A percentile compares a stretch with the other conserved stretches of the same genome.
phyloP scores from a whole-genome alignment of 1,140 invertebrate genomes.

The Limonius californicus region DNA sequence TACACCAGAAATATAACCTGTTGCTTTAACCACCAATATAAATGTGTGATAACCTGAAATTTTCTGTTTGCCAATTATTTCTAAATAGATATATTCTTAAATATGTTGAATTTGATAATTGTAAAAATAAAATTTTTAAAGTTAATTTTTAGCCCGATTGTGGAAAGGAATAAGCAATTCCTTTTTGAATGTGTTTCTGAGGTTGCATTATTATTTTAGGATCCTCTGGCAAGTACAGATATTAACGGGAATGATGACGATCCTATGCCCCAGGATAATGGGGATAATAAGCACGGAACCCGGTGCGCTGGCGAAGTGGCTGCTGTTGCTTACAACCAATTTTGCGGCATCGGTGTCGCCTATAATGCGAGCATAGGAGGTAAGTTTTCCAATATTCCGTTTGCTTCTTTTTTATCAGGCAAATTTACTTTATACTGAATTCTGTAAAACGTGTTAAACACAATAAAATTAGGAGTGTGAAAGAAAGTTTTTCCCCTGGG shows the following conservation, averaged over 20 bases:
- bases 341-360: constrained; percentile 90
- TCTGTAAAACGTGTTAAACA: no score
- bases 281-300: constrained; percentile 91
- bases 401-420: no score
- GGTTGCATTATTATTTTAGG: constrained; percentile 53
- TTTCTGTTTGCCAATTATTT: no score
- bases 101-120: no score
- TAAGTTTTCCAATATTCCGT: constrained; percentile 43
- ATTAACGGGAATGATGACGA: constrained; percentile 96
- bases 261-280: constrained; percentile 93
- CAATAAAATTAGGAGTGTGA: no score
- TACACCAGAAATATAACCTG: no score
- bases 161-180: background rate
- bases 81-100: no score
- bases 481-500: no score
- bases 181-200: background rate
- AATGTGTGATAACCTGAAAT: no score
- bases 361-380: constrained; percentile 92
- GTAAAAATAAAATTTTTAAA: background rate
- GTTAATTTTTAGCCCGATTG: background rate
- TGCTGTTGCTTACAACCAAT: constrained; percentile 86
- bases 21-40: no score
- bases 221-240: constrained; percentile 90
- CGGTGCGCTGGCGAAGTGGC: constrained; percentile 92
- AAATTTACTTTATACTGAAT: no score